Base-by-base conservation (phyloP, 2,888 invertebrate genomes). In the Megastigmus dorsalis region DNA sequence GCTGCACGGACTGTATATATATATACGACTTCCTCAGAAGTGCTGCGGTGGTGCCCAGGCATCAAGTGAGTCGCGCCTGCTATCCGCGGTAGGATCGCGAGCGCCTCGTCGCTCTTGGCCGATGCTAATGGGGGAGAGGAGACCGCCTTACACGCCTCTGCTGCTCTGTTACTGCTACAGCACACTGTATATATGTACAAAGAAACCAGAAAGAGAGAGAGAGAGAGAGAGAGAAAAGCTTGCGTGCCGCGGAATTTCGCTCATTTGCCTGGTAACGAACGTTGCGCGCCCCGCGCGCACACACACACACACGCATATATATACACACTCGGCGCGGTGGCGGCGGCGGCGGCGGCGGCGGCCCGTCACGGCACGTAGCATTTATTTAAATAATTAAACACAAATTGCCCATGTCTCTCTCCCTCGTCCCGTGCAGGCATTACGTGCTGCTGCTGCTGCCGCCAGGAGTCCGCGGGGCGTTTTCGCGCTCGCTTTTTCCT, bases 381-480 rank as follows among this genome's bases (percentile, higher is more conserved):
- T 85, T 84, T 85, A 86, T 86, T 86, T 85, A 83, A 85, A 86
- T 86, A 86, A 86, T 86, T 86, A 85, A 85, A 82, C 82, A 80
- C 79, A 81, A 82, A 82, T 81, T 82, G 78, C 80, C n/a, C 23
- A 55, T 38, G 13, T 55, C 36, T 36, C 55, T 74, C 74, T 73
- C 70, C 67, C 74, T 68, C 65, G 62, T 60, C 50, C 55, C 18
- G 43, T 30, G 4, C n/a, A n/a, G n/a, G n/a, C n/a, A n/a, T n/a
- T n/a, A n/a, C n/a, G n/a, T n/a, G n/a, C n/a, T n/a, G 26, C n/a
- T 13, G 13, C 15, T 26, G 20, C 67, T 75, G 66, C 54, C 54
- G 67, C 55, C 52, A 6, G 2, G 13, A 28, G 10, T n/a, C n/a
- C n/a, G n/a, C n/a, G n/a, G 30, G 43, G 26, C 50, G 72, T 76